Evolutionary conservation across 2,888 invertebrate genomes (phyloP).

Genomic region (Chaitophorus viminalis): DNA sequence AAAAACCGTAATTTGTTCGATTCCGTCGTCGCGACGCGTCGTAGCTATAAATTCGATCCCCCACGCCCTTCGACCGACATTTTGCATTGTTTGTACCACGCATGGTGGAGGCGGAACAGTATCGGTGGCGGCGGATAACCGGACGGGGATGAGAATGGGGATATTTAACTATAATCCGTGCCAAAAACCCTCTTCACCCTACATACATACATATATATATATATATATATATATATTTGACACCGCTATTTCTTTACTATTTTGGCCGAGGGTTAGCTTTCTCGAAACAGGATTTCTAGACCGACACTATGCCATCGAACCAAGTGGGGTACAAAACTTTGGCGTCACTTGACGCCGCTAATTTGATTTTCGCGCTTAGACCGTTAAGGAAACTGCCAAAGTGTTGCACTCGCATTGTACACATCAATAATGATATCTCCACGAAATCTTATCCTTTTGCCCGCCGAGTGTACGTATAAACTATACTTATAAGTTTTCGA

Average conservation of each 20-base stretch:
- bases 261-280: conserved; percentile 37
- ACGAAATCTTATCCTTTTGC: neutral
- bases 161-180: conserved; percentile 30
- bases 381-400: conserved; percentile 41
- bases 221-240: too few species aligned
- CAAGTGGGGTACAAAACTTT: conserved; percentile 26
- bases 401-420: neutral
- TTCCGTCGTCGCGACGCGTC: conserved; percentile 1
- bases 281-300: neutral
- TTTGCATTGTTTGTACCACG: neutral
- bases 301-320: neutral
- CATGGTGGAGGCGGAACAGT: neutral
- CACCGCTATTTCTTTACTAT: conserved; percentile 15
- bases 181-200: conserved; percentile 42
- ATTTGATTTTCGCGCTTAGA: conserved; percentile 50
- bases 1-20: conserved; percentile 45
- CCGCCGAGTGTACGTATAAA: neutral
- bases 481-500: conserved; percentile 1
- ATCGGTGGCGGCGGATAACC: too few species aligned
- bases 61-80: conserved; percentile 2
- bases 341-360: conserved; percentile 40
- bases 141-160: too few species aligned
- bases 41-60: conserved; percentile 43
- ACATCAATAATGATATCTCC: neutral
- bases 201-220: too few species aligned